Evolutionary conservation across 2,888 invertebrate species (phyloP).

Genomic region (Dicyrtomina minuta): DNA sequence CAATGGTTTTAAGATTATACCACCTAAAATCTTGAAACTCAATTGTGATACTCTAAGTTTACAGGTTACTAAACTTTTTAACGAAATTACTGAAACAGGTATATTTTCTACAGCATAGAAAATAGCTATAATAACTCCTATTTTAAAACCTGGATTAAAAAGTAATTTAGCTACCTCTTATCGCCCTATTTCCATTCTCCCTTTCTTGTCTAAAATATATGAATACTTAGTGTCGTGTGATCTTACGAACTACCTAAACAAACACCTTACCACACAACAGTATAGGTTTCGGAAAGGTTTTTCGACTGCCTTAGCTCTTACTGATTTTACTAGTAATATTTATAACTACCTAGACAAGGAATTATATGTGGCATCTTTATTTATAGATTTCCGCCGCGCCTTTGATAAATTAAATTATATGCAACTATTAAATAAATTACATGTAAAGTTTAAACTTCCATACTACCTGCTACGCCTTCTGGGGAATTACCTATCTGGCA

Average conservation of each 20-base stretch:
- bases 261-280: not conserved
- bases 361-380: not conserved
- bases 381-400: no score
- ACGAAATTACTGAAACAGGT: not conserved
- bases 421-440: not conserved
- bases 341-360: not conserved
- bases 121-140: not conserved
- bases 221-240: not conserved
- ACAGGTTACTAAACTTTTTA: no score
- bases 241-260: not conserved
- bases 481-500: no score
- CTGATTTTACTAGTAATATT: no score
- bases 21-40: conserved; percentile 6
- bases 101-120: not conserved
- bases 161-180: no score
- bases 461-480: no score
- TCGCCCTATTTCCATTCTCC: no score
- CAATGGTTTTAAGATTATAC: not conserved
- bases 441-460: no score
- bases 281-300: not conserved
- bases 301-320: no score
- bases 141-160: no score
- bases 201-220: conserved; percentile 6
- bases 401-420: no score
- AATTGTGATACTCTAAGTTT: not conserved